phyloP scores from a whole-genome alignment of 1,140 invertebrate genomes.

The Aleiodes sp. region DNA sequence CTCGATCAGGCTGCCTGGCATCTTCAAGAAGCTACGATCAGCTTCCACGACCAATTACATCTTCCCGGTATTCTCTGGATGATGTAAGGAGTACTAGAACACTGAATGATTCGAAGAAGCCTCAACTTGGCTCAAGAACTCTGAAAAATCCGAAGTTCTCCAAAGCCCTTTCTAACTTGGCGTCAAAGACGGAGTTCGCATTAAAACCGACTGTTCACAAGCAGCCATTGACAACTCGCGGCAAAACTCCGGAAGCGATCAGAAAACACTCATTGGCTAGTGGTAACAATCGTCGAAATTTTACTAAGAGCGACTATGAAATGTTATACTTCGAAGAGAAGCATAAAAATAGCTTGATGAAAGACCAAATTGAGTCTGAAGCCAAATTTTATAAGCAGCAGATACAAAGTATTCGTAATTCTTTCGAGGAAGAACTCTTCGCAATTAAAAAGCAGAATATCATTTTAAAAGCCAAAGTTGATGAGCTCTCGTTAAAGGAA shows the following conservation, averaged over 20 bases:
- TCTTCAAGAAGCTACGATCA: constrained; percentile 37
- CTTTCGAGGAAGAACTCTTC: constrained; percentile 61
- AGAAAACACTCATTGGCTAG: constrained; percentile 43
- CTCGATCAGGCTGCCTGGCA: background rate
- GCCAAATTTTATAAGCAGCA: constrained; percentile 55
- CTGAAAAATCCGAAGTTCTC: background rate
- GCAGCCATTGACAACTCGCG: constrained; percentile 26
- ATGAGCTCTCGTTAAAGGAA: constrained; percentile 50
- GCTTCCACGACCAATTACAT: constrained; percentile 21
- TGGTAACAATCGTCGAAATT: constrained; percentile 47
- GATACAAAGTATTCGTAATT: constrained; percentile 55
- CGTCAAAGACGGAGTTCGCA: constrained; percentile 30
- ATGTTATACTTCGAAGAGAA: constrained; percentile 56
- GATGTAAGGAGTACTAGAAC: constrained; percentile 25
- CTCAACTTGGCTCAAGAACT: background rate
- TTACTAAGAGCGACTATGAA: constrained; percentile 49
- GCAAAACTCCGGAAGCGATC: constrained; percentile 36
- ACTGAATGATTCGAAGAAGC: constrained; percentile 17
- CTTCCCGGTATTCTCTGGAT: constrained; percentile 32
- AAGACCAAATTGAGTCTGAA: constrained; percentile 57
- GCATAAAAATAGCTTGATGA: constrained; percentile 54
- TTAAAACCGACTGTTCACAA: constrained; percentile 44
- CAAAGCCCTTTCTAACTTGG: background rate
- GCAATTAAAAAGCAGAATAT: constrained; percentile 61
- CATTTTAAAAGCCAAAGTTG: constrained; percentile 56